Conservation (phyloP, 2,888 invertebrate species). For the Pinctada fucata region DNA sequence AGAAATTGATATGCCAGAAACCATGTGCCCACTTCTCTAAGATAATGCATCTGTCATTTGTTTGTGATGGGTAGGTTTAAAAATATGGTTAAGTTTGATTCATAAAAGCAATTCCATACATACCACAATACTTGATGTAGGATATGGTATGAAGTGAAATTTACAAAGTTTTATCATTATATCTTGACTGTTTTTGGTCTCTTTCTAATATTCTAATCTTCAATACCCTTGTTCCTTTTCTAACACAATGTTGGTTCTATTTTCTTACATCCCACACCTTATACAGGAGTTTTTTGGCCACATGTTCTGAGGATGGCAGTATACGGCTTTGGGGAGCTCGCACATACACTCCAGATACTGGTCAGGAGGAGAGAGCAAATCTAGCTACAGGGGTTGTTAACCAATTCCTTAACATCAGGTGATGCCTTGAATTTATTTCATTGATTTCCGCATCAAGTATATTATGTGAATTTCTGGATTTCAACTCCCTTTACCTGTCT, state of each 20-base stretch:
- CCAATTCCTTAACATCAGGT: conserved; percentile 58
- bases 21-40: conserved; percentile 70
- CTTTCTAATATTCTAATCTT: no score
- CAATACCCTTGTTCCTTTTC: no score
- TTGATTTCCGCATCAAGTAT: no score
- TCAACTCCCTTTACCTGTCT: no score
- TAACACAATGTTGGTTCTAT: no score
- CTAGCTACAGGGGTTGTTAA: conserved; percentile 52
- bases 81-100: neutral
- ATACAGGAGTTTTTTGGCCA: conserved; percentile 55
- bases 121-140: no score
- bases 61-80: conserved; percentile 54
- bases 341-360: conserved; percentile 10
- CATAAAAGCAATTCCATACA: no score
- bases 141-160: no score
- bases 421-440: neutral
- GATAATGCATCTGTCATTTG: conserved; percentile 57
- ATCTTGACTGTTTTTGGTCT: no score
- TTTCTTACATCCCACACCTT: no score
- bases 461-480: no score
- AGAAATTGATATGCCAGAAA: conserved; percentile 58
- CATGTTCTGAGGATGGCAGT: conserved; percentile 72
- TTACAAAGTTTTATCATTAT: no score
- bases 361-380: conserved; percentile 27
- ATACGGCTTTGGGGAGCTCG: conserved; percentile 69